Base-by-base conservation (phyloP, 2,113 vertebrate species). In the Piliocolobus tephrosceles region DNA sequence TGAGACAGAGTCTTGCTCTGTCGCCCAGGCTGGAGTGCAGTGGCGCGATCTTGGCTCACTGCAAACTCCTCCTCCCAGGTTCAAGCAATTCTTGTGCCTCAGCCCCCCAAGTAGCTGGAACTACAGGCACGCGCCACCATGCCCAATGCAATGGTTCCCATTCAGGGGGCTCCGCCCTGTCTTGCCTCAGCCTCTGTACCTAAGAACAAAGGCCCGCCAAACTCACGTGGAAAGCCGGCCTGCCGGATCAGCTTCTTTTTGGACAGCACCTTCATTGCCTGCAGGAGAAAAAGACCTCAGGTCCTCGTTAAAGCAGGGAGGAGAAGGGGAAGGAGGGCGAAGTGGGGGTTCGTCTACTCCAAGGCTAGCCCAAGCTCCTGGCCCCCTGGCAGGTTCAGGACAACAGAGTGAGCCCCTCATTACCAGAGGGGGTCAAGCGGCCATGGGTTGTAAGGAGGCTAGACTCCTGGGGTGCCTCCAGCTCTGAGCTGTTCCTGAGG, bases 221-320 rank as follows among this genome's bases (percentile, higher is more conserved):
- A 99, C 99, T 99, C 99, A 99, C 99, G 99, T 93, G 99, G 99
- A 96, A 99, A 99, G 73, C 99, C 99, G 0, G 99, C 99, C 98
- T 99, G 99, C 73, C 99, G 99, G 99, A 99, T 99, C 98, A 99
- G 98, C 98, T 99, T 99, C 99, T 99, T 99, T 98, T 99, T 99
- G 96, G 99, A 99, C 96, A 99, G 98, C 96, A 99, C 99, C 98
- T 99, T 99, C 99, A 99, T 99, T 90, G 99, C 99, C 99, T 99
- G 97, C 66, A 97, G 88, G 97, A 98, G 1, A 40, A 40, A 50
- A 55, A 97, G 66, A 66, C 30, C 85, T 92, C 68, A 0, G 0
- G 2, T 38, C 38, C 9, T 0, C 3, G 57, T 94, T 78, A 94
- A 27, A 70, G 66, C 8, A 8, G 57, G n/a, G 16, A 68, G 52